Evolutionary conservation across 2,888 invertebrate species (phyloP).

Genomic region (Enchytraeus crypticus): DNA sequence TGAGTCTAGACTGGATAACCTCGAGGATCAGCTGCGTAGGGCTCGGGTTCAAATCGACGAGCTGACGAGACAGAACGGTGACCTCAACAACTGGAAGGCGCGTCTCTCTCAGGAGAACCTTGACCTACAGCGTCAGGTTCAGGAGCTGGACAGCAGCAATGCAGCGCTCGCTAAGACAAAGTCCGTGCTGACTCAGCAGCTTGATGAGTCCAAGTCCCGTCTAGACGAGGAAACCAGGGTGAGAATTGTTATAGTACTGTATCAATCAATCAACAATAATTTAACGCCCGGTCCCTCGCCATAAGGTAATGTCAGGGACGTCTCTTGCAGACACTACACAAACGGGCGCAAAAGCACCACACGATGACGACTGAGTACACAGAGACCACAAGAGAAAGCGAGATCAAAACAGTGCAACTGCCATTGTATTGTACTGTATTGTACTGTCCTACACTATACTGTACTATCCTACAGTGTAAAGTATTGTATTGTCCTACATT

Average conservation of each 20-base stretch:
- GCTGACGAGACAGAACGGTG: slow-evolving; percentile 71
- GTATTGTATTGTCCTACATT: too few relatives aligned
- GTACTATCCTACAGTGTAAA: neutral
- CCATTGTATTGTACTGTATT: neutral
- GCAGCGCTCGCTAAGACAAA: slow-evolving; percentile 90
- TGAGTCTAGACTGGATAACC: slow-evolving; percentile 65
- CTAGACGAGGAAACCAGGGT: slow-evolving; percentile 32
- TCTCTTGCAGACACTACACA: too few relatives aligned
- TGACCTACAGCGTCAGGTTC: slow-evolving; percentile 61
- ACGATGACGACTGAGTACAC: too few relatives aligned
- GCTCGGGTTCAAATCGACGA: slow-evolving; percentile 63
- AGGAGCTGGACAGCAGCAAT: slow-evolving; percentile 87
- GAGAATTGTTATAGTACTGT: neutral
- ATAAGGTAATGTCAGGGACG: too few relatives aligned
- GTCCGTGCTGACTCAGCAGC: slow-evolving; percentile 36
- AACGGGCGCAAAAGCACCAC: too few relatives aligned
- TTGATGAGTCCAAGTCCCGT: slow-evolving; percentile 45
- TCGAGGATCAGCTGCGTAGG: slow-evolving; percentile 57
- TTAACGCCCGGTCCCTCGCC: too few relatives aligned
- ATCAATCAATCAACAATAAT: too few relatives aligned
- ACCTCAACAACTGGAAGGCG: slow-evolving; percentile 59
- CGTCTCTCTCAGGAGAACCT: slow-evolving; percentile 71
- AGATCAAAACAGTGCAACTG: neutral
- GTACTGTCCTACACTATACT: too few relatives aligned
- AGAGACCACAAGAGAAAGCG: too few relatives aligned